Evolutionary conservation across 37 sponge, comb jelly and placozoan genomes (phyloP), one percentile per base, ranked within the genome.

Genomic region (Corticium candelabrum): DNA sequence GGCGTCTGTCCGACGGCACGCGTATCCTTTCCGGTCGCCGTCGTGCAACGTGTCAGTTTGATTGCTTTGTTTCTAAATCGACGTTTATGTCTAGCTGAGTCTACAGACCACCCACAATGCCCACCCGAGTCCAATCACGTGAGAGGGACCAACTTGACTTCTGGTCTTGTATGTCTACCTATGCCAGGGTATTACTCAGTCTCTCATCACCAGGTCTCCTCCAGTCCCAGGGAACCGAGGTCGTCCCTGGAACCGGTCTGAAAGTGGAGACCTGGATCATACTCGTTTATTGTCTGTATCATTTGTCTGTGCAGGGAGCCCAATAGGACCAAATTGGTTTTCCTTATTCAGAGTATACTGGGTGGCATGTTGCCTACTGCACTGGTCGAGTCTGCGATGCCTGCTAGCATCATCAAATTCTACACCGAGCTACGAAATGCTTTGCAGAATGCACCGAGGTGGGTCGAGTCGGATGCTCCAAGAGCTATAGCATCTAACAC

Each of bases 301-400:
- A 21, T 3, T 1, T 40, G 41, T 76, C n/a, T 76, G 15, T 77
- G 3, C 76, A 86, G 87, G 41, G 33, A 79, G 2, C 80, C 79
- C 2, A 67, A 74, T 31, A 83, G 39, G 41, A 79, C 76, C 5
- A 74, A 43, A 37, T 1, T 87, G 1, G 80, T 82, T 37, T 82
- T 56, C 40, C 41, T 83, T 2, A 32, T 87, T 11, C 83, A 82
- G 37, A 78, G 75, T 3, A 69, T 79, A 40, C 76, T 83, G n/a
- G 67, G 56, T 34, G 87, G 87, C 1, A 56, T 0, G 43, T 40
- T 87, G 3, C 87, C 87, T n/a, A 32, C 31, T 2, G 78, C 30
- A 39, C 37, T 87, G 30, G 76, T 87, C 0, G 83, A 87, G 21
- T 3, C 79, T 29, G 79, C 69, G 11, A 38, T 82, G 1, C 83